Base-by-base conservation (phyloP, 2,113 vertebrate genomes). In the Corynorhinus townsendii region DNA sequence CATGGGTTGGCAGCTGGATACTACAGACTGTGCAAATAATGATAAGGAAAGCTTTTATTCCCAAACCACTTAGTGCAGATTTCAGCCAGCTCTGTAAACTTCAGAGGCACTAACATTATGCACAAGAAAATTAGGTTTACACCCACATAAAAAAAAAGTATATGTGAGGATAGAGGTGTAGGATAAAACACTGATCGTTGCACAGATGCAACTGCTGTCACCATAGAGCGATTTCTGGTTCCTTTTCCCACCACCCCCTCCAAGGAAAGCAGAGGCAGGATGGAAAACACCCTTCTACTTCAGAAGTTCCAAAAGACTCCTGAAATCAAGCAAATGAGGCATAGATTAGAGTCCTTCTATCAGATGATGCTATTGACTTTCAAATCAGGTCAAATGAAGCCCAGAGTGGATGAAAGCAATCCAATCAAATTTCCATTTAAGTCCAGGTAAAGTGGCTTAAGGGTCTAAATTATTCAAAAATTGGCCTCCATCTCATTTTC, bases 21-120 rank as follows among this genome's bases (percentile, higher is more conserved):
- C 89, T 91, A 95, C 94, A 96, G 96, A 96, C 95, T 95, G 88
- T 85, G 95, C 96, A 97, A 97, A 97, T 95, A 97, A 96, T 96
- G 96, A 96, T 94, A 91, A 96, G 94, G 84, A 96, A 93, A 95
- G 59, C 86, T 93, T 96, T 96, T 94, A 93, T 95, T 94, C 80
- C 52, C 54, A 93, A 95, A 93, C 75, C 89, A 91, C 93, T 96
- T 76, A 95, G 79, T 82, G 79, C 92, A 66, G 91, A 84, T 96
- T 89, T 66, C 40, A 97, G 91, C 59, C 92, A 96, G 89, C 75
- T 91, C 93, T 95, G 66, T 68, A 87, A n/a, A 93, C 94, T 85
- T 91, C 62, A 81, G 83, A 81, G 89, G 71, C 68, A 95, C 28
- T 17, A 66, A 87, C 80, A 77, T 94, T 95, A 96, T 94, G 90